Conservation (phyloP, 2,888 invertebrate species). For the Rosalia funebris region DNA sequence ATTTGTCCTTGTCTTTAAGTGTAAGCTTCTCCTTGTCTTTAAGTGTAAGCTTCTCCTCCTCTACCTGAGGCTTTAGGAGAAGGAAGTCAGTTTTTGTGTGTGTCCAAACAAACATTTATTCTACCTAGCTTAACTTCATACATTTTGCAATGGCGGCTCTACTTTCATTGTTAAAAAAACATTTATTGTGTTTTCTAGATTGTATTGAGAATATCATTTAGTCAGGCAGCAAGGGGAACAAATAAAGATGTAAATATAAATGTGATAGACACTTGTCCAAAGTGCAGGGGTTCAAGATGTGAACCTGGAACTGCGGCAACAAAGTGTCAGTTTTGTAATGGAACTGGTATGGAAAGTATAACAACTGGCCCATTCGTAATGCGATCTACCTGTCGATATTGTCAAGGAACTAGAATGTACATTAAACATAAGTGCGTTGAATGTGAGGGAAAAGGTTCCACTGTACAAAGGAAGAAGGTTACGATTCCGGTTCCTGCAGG, state of each 20-base stretch:
- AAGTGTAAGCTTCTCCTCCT: too few relatives aligned
- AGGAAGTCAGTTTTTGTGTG: too few relatives aligned
- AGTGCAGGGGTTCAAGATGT: slow-evolving; percentile 85
- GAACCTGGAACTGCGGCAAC: slow-evolving; percentile 93
- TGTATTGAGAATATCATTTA: slow-evolving; percentile 88
- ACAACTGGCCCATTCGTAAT: slow-evolving; percentile 91
- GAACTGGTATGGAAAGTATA: slow-evolving; percentile 93
- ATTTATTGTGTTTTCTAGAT: slow-evolving; percentile 67
- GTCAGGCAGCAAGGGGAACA: slow-evolving; percentile 94
- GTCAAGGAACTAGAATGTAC: slow-evolving; percentile 84
- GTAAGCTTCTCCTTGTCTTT: too few relatives aligned
- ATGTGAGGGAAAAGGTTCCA: slow-evolving; percentile 89
- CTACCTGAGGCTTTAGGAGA: too few relatives aligned
- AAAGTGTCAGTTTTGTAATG: slow-evolving; percentile 92
- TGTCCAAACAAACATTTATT: too few relatives aligned
- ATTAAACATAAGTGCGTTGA: slow-evolving; percentile 92
- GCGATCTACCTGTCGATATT: slow-evolving; percentile 93
- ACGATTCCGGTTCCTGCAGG: slow-evolving; percentile 94
- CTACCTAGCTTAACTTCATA: too few relatives aligned
- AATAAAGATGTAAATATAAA: slow-evolving; percentile 94
- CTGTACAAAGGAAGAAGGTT: slow-evolving; percentile 87
- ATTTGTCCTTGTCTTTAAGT: too few relatives aligned
- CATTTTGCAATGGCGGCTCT: too few relatives aligned
- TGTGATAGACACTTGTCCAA: slow-evolving; percentile 90
- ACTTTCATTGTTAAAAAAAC: background rate